phyloP scores from a whole-genome alignment of 2,113 vertebrate genomes.

The Hipposideros armiger region DNA sequence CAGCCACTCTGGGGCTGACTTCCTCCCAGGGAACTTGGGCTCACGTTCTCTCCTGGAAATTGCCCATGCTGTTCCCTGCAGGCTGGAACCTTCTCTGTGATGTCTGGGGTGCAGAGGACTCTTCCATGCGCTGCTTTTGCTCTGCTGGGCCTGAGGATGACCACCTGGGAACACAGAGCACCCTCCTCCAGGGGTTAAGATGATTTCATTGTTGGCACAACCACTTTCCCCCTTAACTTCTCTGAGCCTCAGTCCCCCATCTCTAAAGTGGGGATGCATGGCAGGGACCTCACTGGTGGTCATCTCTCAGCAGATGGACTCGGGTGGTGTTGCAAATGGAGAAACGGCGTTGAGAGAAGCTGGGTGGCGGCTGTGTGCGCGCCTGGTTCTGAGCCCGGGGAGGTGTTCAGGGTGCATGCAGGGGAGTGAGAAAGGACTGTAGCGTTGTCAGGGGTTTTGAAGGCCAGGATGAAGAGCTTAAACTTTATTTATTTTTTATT shows the following conservation, averaged over 20 bases:
- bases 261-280: background rate
- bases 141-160: background rate
- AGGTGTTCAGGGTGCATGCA: fast-evolving
- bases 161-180: too few species aligned
- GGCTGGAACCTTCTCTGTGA: background rate
- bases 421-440: background rate
- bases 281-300: background rate
- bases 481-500: background rate
- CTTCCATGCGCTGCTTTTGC: fast-evolving
- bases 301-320: fast-evolving
- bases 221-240: background rate
- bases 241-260: background rate
- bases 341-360: fast-evolving
- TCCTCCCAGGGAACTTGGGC: background rate
- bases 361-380: background rate
- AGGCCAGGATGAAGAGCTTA: background rate
- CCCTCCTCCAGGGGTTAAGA: too few species aligned
- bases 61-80: fast-evolving
- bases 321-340: fast-evolving
- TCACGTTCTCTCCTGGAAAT: background rate
- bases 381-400: background rate
- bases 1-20: too few species aligned
- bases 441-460: fast-evolving
- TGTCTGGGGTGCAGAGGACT: fast-evolving
- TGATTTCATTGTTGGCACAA: fast-evolving